A percentile compares a stretch with the other conserved stretches of the same genome.
Evolutionary conservation across 2,888 invertebrate species (phyloP).

Genomic region (Rhagonycha fulva): DNA sequence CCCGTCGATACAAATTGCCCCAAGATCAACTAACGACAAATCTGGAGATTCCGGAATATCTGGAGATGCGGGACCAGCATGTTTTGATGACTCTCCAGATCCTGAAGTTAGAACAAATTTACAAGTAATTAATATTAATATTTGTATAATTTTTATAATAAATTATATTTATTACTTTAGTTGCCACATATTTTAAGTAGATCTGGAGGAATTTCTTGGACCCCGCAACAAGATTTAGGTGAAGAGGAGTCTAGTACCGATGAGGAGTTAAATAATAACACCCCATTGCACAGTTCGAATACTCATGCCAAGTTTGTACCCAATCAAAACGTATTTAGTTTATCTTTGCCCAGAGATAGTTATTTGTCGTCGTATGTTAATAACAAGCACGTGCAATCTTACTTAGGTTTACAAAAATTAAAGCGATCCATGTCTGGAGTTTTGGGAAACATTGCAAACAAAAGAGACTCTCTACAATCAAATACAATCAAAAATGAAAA

Average conservation of each 20-base stretch:
- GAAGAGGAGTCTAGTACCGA: conserved; percentile 55
- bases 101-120: conserved; percentile 45
- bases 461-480: conserved; percentile 39
- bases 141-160: neutral
- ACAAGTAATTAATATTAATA: conserved; percentile 36
- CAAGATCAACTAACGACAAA: conserved; percentile 65
- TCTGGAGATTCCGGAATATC: conserved; percentile 86
- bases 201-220: conserved; percentile 64
- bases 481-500: conserved; percentile 62
- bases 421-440: conserved; percentile 71
- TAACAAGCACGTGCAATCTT: conserved; percentile 47
- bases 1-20: conserved; percentile 58
- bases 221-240: conserved; percentile 84
- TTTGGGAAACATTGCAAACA: conserved; percentile 40
- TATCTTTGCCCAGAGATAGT: conserved; percentile 74
- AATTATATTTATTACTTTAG: conserved; percentile 8
- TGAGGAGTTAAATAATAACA: conserved; percentile 41
- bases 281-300: conserved; percentile 37
- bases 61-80: conserved; percentile 70
- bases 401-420: conserved; percentile 62
- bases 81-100: conserved; percentile 59
- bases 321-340: conserved; percentile 70
- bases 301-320: conserved; percentile 53
- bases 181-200: conserved; percentile 15
- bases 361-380: conserved; percentile 54